Evolutionary conservation across 1,140 invertebrate species (phyloP).

Genomic region (Sitophilus oryzae): DNA sequence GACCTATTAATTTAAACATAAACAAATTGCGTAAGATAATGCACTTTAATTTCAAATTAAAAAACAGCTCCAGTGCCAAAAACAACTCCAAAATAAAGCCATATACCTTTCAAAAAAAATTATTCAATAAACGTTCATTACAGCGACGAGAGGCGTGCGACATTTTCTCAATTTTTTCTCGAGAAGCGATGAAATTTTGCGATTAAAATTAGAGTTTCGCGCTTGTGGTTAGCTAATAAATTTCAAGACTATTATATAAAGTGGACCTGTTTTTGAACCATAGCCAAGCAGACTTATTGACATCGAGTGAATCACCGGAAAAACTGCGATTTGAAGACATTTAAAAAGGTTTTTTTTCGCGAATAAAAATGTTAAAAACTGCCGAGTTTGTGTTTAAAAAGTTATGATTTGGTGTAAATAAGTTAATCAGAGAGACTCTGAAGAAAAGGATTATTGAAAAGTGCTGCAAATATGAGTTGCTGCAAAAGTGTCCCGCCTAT

Average conservation of each 20-base stretch:
- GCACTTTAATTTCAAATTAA: conserved; percentile 1
- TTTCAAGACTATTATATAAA: conserved; percentile 23
- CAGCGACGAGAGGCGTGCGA: too few species aligned
- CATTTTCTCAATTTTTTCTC: too few species aligned
- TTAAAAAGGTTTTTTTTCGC: conserved; percentile 22
- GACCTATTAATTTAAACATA: too few species aligned
- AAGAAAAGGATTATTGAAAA: too few species aligned
- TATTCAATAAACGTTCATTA: too few species aligned
- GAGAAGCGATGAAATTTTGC: too few species aligned
- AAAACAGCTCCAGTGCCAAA: conserved; percentile 9
- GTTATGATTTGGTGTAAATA: too few species aligned
- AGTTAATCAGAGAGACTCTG: too few species aligned
- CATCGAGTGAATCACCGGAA: conserved; percentile 21
- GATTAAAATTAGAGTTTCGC: not conserved
- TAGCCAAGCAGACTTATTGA: conserved; percentile 20
- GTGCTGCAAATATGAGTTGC: conserved; percentile 51
- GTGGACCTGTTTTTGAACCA: conserved; percentile 20
- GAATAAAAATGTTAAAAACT: conserved; percentile 24
- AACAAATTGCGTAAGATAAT: conserved; percentile 9
- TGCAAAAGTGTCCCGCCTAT: conserved; percentile 58
- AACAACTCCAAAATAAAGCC: conserved; percentile 1
- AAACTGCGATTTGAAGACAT: conserved; percentile 9
- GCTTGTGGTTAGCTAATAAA: not conserved
- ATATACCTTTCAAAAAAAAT: not conserved
- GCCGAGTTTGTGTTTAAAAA: not conserved